Percentiles rank a stretch among this genome's conserved stretches.
phyloP scores from a whole-genome alignment of 1,140 invertebrate species.

The Drosophila lacertosa region DNA sequence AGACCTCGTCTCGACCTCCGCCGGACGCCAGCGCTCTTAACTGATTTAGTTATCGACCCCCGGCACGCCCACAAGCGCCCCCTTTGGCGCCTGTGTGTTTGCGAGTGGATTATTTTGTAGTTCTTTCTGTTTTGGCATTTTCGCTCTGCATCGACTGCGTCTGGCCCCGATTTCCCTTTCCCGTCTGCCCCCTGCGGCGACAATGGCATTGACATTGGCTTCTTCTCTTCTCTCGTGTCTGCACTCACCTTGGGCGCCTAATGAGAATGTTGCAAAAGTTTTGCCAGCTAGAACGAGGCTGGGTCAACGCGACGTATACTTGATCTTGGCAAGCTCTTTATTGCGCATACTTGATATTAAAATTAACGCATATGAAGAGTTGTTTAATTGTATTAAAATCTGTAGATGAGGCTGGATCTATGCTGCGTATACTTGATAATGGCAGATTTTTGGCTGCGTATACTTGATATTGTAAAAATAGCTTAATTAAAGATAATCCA shows the following conservation, averaged over 20 bases:
- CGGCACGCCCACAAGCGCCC: background rate
- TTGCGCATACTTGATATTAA: too few species aligned
- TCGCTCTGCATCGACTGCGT: constrained; percentile 18
- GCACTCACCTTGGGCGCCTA: constrained; percentile 14
- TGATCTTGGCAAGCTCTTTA: too few species aligned
- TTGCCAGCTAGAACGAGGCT: background rate
- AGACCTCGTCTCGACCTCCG: constrained; percentile 32
- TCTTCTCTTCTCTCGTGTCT: constrained; percentile 17
- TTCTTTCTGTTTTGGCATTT: constrained; percentile 44
- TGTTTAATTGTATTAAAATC: too few species aligned
- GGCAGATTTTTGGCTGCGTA: too few species aligned
- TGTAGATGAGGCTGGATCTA: background rate
- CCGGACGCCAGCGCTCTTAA: constrained; percentile 56
- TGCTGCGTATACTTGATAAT: too few species aligned
- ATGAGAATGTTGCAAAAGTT: constrained; percentile 29
- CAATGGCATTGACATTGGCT: constrained; percentile 67
- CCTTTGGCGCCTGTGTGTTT: background rate
- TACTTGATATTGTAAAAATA: background rate
- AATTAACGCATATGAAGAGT: too few species aligned
- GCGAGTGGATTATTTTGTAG: constrained; percentile 66
- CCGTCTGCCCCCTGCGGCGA: constrained; percentile 4
- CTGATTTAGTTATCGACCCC: constrained; percentile 58
- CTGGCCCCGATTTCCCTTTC: background rate
- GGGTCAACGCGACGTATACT: background rate
- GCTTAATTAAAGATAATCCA: background rate